These are phyloP conservation scores for Lethrus apterus DNA, from an alignment of 1,140 invertebrate genomes.

Conservation along the genomic window DNA sequence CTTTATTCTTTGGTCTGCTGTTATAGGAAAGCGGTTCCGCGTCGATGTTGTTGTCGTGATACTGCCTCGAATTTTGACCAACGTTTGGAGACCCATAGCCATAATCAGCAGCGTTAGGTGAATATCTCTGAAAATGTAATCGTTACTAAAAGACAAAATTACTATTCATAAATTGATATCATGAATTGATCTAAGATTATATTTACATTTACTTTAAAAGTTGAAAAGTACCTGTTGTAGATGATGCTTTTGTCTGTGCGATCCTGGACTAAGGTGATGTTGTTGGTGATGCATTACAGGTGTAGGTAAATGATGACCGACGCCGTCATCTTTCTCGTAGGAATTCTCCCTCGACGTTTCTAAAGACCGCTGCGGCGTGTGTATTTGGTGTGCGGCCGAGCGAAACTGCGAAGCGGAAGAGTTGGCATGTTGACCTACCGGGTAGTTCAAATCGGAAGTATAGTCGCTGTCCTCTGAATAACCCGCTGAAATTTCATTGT, in stretches of 20 bases:
- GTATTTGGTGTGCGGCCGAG: conserved; percentile 65
- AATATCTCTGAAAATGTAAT: conserved; percentile 40
- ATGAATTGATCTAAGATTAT: too few relatives aligned
- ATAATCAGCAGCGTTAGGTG: conserved; percentile 43
- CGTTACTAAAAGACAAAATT: too few relatives aligned
- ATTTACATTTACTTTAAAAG: too few relatives aligned
- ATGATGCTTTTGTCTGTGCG: conserved; percentile 8
- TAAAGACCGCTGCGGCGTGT: conserved; percentile 69
- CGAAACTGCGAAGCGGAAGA: conserved; percentile 80
- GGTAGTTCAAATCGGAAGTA: conserved; percentile 93
- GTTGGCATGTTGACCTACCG: conserved; percentile 79
- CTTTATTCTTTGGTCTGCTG: conserved; percentile 67
- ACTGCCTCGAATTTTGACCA: conserved; percentile 43
- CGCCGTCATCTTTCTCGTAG: conserved; percentile 66
- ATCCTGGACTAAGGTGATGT: conserved; percentile 36
- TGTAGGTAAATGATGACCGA: conserved; percentile 26
- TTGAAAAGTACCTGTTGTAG: conserved; percentile 4
- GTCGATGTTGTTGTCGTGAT: conserved; percentile 48
- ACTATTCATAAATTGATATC: too few relatives aligned
- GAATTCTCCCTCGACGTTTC: conserved; percentile 77
- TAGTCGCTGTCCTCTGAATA: conserved; percentile 97
- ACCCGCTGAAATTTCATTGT: conserved; percentile 64
- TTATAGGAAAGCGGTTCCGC: conserved; percentile 86
- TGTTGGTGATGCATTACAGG: conserved; percentile 24
- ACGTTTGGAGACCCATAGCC: conserved; percentile 42